Evolutionary conservation across 2,797 vertebrate species (phyloP).

Genomic region (Channallabes apus): DNA sequence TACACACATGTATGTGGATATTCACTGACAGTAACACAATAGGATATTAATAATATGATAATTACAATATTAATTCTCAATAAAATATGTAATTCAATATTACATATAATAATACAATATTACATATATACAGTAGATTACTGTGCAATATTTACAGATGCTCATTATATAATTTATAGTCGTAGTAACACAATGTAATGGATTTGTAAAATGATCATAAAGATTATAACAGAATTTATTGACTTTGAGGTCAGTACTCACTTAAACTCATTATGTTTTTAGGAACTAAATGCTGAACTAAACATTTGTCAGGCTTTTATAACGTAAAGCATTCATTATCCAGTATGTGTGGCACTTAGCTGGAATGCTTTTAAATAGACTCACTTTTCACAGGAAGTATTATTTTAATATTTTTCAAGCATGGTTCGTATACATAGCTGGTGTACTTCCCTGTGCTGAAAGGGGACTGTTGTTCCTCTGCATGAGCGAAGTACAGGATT

Average conservation of each 20-base stretch:
- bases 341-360: neutral
- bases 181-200: neutral
- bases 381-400: conserved; percentile 5
- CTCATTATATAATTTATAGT: neutral
- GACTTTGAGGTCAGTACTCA: neutral
- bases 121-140: too few relatives aligned
- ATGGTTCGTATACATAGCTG: neutral
- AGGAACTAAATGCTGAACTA: neutral
- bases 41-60: too few relatives aligned
- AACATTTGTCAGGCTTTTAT: neutral
- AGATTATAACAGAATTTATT: neutral
- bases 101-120: too few relatives aligned
- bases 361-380: neutral
- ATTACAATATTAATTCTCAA: too few relatives aligned
- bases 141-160: too few relatives aligned
- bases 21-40: too few relatives aligned
- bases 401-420: neutral
- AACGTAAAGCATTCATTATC: neutral
- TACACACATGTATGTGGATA: too few relatives aligned
- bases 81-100: too few relatives aligned
- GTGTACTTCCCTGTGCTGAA: neutral
- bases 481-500: conserved; percentile 47
- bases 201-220: neutral
- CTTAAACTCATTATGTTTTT: neutral
- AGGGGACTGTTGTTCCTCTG: conserved; percentile 40